A percentile compares a stretch with the other conserved stretches of the same genome.
Conservation (phyloP, 2,888 invertebrate genomes). For the Ganaspis brasiliensis region DNA sequence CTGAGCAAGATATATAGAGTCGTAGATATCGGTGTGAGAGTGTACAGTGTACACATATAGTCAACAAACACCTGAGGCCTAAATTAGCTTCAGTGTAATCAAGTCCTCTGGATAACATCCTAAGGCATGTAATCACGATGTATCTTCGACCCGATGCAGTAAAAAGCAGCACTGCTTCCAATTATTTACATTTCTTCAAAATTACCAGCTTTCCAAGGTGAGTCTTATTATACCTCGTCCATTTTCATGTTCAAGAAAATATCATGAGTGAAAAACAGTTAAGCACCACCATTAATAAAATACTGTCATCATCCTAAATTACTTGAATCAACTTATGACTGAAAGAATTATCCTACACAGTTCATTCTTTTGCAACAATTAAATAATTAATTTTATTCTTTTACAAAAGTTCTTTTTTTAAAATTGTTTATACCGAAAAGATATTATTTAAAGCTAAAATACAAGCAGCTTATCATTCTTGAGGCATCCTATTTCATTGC, state of each 20-base stretch:
- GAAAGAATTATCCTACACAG: too few relatives aligned
- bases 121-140: conserved; percentile 9
- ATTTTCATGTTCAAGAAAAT: not conserved
- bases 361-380: too few relatives aligned
- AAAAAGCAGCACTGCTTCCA: not conserved
- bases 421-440: too few relatives aligned
- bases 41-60: not conserved
- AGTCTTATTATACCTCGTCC: not conserved
- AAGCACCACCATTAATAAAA: too few relatives aligned
- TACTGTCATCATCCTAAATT: too few relatives aligned
- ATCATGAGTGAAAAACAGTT: not conserved
- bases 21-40: not conserved
- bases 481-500: conserved; percentile 10
- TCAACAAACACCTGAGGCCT: conserved; percentile 17
- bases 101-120: not conserved
- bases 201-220: not conserved
- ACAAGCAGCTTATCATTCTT: not conserved
- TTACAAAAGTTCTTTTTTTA: too few relatives aligned
- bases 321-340: too few relatives aligned
- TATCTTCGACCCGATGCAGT: not conserved
- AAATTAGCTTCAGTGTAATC: not conserved
- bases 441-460: too few relatives aligned
- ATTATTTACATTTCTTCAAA: not conserved
- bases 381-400: too few relatives aligned
- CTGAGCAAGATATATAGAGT: not conserved